phyloP scores from a whole-genome alignment of 2,113 vertebrate species.

The Protomyctophum bolini region DNA sequence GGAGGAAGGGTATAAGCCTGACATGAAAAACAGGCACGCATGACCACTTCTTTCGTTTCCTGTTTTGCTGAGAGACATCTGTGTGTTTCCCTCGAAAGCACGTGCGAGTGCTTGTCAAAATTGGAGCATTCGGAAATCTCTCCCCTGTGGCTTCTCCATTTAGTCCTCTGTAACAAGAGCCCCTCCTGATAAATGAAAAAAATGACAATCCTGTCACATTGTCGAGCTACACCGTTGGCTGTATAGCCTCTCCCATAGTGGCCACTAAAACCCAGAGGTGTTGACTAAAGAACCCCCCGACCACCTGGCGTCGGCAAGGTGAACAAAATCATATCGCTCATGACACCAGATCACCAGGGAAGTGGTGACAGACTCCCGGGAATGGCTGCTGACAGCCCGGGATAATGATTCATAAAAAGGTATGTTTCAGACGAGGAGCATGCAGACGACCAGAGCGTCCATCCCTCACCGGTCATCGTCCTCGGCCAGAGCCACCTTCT shows the following conservation, averaged over 20 bases:
- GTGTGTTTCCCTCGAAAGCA: too few species aligned
- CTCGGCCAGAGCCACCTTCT: slow-evolving; percentile 93
- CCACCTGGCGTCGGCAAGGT: too few species aligned
- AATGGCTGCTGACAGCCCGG: background rate
- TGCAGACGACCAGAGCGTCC: background rate
- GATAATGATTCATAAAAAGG: background rate
- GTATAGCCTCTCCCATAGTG: slow-evolving; percentile 12
- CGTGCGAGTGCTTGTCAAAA: slow-evolving; percentile 18
- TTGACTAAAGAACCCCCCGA: background rate
- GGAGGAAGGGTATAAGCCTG: too few species aligned
- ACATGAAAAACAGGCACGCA: too few species aligned
- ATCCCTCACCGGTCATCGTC: slow-evolving; percentile 89
- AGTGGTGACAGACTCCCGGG: background rate
- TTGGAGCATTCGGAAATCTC: slow-evolving; percentile 38
- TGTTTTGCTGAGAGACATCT: too few species aligned
- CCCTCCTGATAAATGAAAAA: slow-evolving; percentile 36
- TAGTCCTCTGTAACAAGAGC: slow-evolving; percentile 33
- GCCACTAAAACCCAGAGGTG: slow-evolving; percentile 9
- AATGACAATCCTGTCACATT: slow-evolving; percentile 30
- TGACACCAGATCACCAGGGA: too few species aligned
- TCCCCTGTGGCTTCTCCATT: slow-evolving; percentile 14
- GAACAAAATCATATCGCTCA: too few species aligned
- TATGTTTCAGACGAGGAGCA: background rate
- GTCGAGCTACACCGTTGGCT: slow-evolving; percentile 26
- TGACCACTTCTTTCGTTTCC: too few species aligned